Conservation (phyloP, 2,113 vertebrate genomes). For the Clarias gariepinus region DNA sequence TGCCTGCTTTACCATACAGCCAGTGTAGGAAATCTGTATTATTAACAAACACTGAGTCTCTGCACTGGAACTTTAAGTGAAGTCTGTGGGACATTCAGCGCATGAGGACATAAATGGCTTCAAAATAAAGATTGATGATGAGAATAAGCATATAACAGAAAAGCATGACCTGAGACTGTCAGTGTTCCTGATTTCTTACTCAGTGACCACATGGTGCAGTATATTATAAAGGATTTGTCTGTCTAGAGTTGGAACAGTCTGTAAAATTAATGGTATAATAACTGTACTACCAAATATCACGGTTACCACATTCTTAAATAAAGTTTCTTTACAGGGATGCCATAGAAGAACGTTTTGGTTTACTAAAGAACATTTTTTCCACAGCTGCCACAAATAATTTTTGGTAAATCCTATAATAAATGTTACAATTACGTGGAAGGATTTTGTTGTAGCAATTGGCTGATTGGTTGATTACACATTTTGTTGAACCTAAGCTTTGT, state of each 20-base stretch:
- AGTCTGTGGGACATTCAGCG: constrained; percentile 18
- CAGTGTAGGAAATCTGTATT: constrained; percentile 16
- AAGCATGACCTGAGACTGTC: constrained; percentile 26
- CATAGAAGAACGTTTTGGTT: not conserved
- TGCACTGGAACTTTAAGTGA: constrained; percentile 26
- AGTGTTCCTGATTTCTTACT: constrained; percentile 30
- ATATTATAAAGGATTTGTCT: constrained; percentile 25
- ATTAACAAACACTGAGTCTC: constrained; percentile 37
- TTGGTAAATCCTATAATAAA: not conserved
- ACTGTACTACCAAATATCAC: constrained; percentile 15
- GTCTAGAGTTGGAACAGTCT: not conserved
- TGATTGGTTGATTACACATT: not conserved
- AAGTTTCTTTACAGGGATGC: constrained; percentile 9
- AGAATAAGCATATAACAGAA: constrained; percentile 18
- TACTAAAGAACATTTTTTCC: not conserved
- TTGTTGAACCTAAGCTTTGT: not conserved
- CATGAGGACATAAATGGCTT: not conserved
- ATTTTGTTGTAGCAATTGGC: constrained; percentile 6
- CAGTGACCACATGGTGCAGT: constrained; percentile 4
- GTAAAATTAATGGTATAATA: constrained; percentile 16
- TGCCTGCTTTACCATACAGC: constrained; percentile 29
- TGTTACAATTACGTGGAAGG: not conserved
- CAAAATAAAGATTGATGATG: constrained; percentile 25
- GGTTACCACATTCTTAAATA: constrained; percentile 4
- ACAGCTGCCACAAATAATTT: not conserved